A percentile compares a stretch with the other conserved stretches of the same genome.
These are phyloP conservation scores for Balearica regulorum DNA, from an alignment of 2,797 vertebrate species.

Conservation along the genomic window DNA sequence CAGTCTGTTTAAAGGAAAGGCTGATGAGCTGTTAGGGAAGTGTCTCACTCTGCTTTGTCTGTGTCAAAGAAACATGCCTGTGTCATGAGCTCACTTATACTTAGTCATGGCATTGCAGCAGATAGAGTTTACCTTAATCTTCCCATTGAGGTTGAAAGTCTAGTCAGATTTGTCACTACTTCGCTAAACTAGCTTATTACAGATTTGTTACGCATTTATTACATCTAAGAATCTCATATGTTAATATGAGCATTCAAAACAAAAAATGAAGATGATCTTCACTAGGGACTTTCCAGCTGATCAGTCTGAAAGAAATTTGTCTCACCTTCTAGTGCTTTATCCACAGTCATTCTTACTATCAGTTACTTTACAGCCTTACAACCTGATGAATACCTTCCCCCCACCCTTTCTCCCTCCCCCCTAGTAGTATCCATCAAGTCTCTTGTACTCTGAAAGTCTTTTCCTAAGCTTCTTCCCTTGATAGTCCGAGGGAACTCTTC, in stretches of 20 bases:
- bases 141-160: not conserved
- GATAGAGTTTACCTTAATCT: not conserved
- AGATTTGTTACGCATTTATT: not conserved
- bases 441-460: not conserved
- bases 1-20: not conserved
- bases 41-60: not conserved
- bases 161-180: not conserved
- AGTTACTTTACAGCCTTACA: not conserved
- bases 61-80: not conserved
- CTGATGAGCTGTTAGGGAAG: conserved; percentile 3
- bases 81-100: not conserved
- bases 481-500: not conserved
- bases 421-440: not conserved
- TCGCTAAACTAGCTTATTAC: not conserved
- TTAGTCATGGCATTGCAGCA: not conserved
- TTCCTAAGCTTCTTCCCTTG: not conserved
- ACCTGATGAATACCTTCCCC: not conserved
- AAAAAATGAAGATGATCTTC: not conserved
- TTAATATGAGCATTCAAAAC: not conserved
- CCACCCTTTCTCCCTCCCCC: fast-evolving
- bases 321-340: not conserved
- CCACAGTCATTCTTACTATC: not conserved
- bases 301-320: not conserved
- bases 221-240: not conserved
- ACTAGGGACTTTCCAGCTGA: not conserved